phyloP scores from a whole-genome alignment of 2,888 invertebrate genomes.

The Cantharis nigra region DNA sequence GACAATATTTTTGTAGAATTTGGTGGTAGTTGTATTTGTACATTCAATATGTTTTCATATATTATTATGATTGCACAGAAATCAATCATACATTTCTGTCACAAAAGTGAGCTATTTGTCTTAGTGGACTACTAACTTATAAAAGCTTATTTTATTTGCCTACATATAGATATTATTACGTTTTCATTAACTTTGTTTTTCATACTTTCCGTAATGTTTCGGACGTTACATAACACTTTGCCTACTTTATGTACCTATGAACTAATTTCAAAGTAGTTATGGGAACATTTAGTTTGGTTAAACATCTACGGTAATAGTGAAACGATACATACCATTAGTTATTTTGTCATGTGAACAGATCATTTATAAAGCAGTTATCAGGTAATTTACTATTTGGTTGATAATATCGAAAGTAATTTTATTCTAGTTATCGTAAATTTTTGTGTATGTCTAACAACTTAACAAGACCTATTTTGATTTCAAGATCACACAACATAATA shows the following conservation, averaged over 20 bases:
- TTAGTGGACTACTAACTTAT: not conserved
- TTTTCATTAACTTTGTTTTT: not conserved
- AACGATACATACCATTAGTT: slow-evolving; percentile 15
- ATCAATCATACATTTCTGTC: not conserved
- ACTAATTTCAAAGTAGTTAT: slow-evolving; percentile 15
- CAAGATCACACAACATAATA: not conserved
- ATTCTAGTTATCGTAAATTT: slow-evolving; percentile 24
- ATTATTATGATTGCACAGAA: not conserved
- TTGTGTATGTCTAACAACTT: slow-evolving; percentile 12
- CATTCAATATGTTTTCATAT: not conserved
- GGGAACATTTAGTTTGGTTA: slow-evolving; percentile 18
- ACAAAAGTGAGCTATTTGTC: not conserved
- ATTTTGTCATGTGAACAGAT: slow-evolving; percentile 48
- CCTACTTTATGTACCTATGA: not conserved
- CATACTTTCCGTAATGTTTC: not conserved
- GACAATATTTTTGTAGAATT: slow-evolving; percentile 10
- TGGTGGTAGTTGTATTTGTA: slow-evolving; percentile 11
- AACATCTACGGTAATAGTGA: slow-evolving; percentile 18
- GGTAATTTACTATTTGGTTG: slow-evolving; percentile 41
- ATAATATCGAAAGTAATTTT: slow-evolving; percentile 31
- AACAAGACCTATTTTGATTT: not conserved
- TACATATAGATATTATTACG: not conserved
- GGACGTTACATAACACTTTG: not conserved
- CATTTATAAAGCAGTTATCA: slow-evolving; percentile 52
- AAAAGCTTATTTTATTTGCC: not conserved